A percentile compares a stretch with the other conserved stretches of the same genome.
Conservation (phyloP, 2,797 vertebrate species). For the Hybognathus amarus region DNA sequence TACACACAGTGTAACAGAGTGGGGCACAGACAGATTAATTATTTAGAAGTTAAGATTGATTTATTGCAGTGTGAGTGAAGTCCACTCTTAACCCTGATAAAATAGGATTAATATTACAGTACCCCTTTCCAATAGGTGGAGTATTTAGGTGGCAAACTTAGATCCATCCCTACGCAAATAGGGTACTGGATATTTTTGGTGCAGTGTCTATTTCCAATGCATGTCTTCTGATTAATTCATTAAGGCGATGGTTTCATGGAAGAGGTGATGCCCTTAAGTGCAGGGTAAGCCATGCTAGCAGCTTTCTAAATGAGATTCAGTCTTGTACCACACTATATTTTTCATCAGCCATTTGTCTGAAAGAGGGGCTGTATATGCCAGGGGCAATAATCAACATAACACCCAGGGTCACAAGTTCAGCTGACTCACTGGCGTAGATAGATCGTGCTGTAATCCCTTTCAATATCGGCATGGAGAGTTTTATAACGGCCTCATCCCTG, state of each 20-base stretch:
- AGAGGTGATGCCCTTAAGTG: conserved; percentile 67
- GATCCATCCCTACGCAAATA: conserved; percentile 67
- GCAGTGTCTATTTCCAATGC: conserved; percentile 70
- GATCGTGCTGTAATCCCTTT: conserved; percentile 71
- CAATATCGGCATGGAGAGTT: conserved; percentile 70
- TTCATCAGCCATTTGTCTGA: conserved; percentile 18
- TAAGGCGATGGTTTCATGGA: conserved; percentile 76
- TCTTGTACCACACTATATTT: conserved; percentile 6
- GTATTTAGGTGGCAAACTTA: conserved; percentile 71
- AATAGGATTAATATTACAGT: conserved; percentile 82
- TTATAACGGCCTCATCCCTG: conserved; percentile 74
- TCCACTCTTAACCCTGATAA: conserved; percentile 80
- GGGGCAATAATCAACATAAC: conserved; percentile 79
- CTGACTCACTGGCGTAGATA: conserved; percentile 71
- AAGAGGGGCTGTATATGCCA: conserved; percentile 64
- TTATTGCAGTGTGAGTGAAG: conserved; percentile 74
- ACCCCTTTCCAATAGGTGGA: conserved; percentile 69
- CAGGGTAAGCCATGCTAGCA: conserved; percentile 62
- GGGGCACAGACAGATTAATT: conserved; percentile 74
- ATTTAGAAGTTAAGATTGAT: conserved; percentile 81
- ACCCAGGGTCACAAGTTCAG: conserved; percentile 80
- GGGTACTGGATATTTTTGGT: conserved; percentile 72
- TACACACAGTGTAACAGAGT: conserved; percentile 63
- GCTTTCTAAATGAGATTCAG: conserved; percentile 58
- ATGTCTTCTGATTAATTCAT: conserved; percentile 77